Conservation (phyloP, 2,797 vertebrate genomes). For the Tapirus indicus region DNA sequence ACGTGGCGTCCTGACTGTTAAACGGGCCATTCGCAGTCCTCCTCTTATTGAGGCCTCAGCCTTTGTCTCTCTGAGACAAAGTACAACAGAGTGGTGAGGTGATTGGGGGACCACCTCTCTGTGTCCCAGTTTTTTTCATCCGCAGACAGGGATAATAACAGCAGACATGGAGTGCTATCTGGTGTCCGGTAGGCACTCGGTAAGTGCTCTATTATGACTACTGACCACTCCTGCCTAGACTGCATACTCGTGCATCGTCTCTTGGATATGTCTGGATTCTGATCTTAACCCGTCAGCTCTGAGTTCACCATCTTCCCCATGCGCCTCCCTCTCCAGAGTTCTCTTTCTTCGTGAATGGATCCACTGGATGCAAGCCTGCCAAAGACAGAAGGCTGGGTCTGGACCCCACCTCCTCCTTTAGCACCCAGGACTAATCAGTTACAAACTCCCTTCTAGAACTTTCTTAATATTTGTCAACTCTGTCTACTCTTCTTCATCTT, state of each 20-base stretch:
- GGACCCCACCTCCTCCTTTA: background rate
- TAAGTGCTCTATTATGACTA: too few species aligned
- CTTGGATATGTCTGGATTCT: background rate
- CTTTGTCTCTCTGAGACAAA: background rate
- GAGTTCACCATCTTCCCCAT: background rate
- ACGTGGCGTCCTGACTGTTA: background rate
- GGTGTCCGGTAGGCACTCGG: background rate
- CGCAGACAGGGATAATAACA: background rate
- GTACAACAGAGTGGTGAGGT: background rate
- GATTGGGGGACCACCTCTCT: background rate
- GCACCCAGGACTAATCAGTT: background rate
- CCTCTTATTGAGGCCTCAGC: background rate
- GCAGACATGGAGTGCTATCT: background rate
- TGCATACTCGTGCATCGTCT: background rate
- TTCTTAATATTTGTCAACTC: background rate
- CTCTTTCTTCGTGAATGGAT: background rate
- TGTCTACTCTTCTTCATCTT: background rate
- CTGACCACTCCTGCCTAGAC: background rate
- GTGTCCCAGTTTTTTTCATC: background rate
- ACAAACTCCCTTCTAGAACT: background rate
- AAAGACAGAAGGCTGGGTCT: background rate
- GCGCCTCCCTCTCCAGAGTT: fast-evolving
- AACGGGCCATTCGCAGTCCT: background rate
- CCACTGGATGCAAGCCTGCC: background rate
- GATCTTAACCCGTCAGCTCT: background rate